Evolutionary conservation across 2,113 vertebrate species (phyloP).

Genomic region (Proterorhinus semilunaris): DNA sequence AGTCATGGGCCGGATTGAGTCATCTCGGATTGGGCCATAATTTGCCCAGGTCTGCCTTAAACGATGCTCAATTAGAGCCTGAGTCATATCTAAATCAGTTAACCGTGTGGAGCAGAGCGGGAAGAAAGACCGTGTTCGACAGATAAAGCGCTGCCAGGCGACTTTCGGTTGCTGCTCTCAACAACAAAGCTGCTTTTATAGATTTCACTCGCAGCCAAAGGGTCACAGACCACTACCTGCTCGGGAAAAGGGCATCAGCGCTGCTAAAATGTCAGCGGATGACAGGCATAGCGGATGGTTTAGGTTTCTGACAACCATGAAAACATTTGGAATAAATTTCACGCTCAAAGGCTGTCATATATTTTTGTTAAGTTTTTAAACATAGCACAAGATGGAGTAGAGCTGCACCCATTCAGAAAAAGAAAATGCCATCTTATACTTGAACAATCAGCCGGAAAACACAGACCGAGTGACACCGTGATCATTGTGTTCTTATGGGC

Average conservation of each 20-base stretch:
- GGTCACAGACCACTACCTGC: conserved; percentile 12
- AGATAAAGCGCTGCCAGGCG: conserved; percentile 6
- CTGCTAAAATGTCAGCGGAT: conserved; percentile 11
- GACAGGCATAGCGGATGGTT: neutral
- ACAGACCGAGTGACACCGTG: conserved; percentile 17
- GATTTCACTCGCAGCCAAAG: conserved; percentile 12
- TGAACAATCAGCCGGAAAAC: conserved; percentile 24
- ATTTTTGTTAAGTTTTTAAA: conserved; percentile 23
- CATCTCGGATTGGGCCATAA: too few relatives aligned
- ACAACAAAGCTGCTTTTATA: conserved; percentile 18
- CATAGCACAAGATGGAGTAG: conserved; percentile 48
- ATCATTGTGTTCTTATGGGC: conserved; percentile 8
- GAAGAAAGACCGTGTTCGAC: neutral
- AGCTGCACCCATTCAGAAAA: conserved; percentile 25
- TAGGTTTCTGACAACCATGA: neutral
- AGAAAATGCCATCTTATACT: conserved; percentile 34
- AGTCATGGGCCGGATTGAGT: too few relatives aligned
- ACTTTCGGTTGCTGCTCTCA: neutral
- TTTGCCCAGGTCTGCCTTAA: too few relatives aligned
- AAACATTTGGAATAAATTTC: conserved; percentile 20
- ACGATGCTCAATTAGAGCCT: neutral
- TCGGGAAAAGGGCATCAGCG: neutral
- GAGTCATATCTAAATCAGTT: neutral
- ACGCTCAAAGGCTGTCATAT: conserved; percentile 43
- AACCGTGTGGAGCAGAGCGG: neutral